Base-by-base conservation (phyloP, 2,797 vertebrate species). In the Ambastaia sidthimunki region DNA sequence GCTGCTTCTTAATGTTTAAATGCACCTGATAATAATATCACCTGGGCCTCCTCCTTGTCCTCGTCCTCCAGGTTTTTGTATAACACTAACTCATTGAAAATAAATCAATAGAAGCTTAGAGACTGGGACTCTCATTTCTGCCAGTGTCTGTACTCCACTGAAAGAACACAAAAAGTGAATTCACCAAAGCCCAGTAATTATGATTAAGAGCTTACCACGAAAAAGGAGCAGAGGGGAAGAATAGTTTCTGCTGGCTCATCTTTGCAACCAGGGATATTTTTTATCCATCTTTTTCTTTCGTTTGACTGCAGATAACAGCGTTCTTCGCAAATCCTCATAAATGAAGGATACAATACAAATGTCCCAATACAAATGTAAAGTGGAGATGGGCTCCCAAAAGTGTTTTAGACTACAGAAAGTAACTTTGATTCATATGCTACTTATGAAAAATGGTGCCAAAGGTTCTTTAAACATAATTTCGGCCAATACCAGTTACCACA, bases 71-170 rank as follows among this genome's bases (percentile, higher is more conserved):
- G 71, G 84, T 85, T 80, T 85, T 85, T 87, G 84, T 86, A 86
- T 84, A 86, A 89, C 86, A 86, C 86, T 84, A 68, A 86, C 90
- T 92, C 87, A 87, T 89, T 90, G 87, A 71, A 69, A 71, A 82
- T 79, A 87, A 89, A 92, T 92, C 90, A 91, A 87, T 86, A 89
- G 87, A 74, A 87, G 90, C 83, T 86, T 87, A 90, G 80, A 90
- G 88, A 21, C 85, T 80, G 76, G 23, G 3, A 71, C 80, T 79
- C 48, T 87, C 83, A 87, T 83, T 89, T 86, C 82, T 86, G 70
- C 82, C 90, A 90, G 87, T 83, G 86, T 76, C 86, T 86, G 82
- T 86, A 74, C 80, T 85, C 75, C 31, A 81, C 3, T 68, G 60
- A 70, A 85, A 84, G 63, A 82, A 77, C 76, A 88, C 83, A 89